Conservation (phyloP, 2,113 vertebrate species). For the Cavia porcellus region DNA sequence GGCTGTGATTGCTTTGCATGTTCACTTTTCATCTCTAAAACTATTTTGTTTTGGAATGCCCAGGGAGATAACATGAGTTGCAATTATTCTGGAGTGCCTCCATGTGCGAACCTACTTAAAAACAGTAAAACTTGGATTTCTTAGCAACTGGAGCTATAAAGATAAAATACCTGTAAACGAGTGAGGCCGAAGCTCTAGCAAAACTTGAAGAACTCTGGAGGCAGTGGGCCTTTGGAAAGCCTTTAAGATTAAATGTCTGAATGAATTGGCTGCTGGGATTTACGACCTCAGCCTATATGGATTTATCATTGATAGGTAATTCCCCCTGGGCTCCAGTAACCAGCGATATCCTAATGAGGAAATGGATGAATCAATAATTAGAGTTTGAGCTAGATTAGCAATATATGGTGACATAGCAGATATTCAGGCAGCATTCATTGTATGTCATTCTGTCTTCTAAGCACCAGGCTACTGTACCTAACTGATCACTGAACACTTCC, state of each 20-base stretch:
- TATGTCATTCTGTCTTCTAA: neutral
- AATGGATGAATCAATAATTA: slow-evolving; percentile 42
- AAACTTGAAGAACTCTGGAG: neutral
- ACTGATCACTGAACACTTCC: neutral
- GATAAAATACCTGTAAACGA: neutral
- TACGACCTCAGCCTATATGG: neutral
- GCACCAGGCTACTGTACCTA: neutral
- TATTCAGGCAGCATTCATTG: neutral
- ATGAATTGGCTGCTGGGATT: slow-evolving; percentile 36
- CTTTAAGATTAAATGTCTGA: neutral
- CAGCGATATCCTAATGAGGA: slow-evolving; percentile 57
- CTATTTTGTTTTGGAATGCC: neutral
- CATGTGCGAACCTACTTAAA: neutral
- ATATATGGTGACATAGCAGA: neutral
- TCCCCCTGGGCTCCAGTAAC: neutral
- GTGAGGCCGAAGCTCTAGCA: neutral
- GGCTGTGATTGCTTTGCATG: neutral
- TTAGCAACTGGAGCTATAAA: neutral
- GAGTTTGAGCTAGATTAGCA: slow-evolving; percentile 16
- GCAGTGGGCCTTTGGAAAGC: neutral
- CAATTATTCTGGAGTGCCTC: neutral
- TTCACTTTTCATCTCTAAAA: neutral
- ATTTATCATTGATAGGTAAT: slow-evolving; percentile 49
- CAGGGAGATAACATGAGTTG: neutral
- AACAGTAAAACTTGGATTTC: neutral